Percentiles rank a stretch among this genome's conserved stretches.
phyloP scores from a whole-genome alignment of 2,113 vertebrate species.

The Excalfactoria chinensis region DNA sequence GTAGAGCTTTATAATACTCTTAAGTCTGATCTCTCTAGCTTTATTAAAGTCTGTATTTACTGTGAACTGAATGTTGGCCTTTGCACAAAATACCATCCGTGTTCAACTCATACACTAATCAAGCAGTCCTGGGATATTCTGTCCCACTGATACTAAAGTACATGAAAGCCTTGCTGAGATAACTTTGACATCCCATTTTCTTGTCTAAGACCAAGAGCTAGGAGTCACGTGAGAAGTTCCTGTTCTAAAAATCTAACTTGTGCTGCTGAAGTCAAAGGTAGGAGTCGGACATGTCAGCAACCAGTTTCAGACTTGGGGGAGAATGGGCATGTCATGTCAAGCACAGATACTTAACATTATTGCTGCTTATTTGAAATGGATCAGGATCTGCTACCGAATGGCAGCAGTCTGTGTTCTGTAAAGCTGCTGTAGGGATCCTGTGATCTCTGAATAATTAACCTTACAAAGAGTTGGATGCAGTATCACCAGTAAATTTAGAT shows the following conservation, averaged over 20 bases:
- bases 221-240: not conserved
- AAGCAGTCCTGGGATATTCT: not conserved
- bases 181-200: not conserved
- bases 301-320: not conserved
- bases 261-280: not conserved
- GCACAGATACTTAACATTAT: not conserved
- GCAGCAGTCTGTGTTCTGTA: not conserved
- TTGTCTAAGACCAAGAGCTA: not conserved
- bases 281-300: not conserved
- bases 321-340: not conserved
- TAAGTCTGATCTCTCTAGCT: not conserved
- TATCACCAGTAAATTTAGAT: not conserved
- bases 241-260: not conserved
- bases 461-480: not conserved
- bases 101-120: not conserved
- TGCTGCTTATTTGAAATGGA: not conserved
- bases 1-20: not conserved
- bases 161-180: not conserved
- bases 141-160: not conserved
- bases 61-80: not conserved
- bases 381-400: not conserved
- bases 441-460: not conserved
- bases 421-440: not conserved
- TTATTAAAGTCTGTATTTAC: not conserved
- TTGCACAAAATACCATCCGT: not conserved